Base-by-base conservation (phyloP, 1,140 invertebrate genomes). In the Uloborus diversus region DNA sequence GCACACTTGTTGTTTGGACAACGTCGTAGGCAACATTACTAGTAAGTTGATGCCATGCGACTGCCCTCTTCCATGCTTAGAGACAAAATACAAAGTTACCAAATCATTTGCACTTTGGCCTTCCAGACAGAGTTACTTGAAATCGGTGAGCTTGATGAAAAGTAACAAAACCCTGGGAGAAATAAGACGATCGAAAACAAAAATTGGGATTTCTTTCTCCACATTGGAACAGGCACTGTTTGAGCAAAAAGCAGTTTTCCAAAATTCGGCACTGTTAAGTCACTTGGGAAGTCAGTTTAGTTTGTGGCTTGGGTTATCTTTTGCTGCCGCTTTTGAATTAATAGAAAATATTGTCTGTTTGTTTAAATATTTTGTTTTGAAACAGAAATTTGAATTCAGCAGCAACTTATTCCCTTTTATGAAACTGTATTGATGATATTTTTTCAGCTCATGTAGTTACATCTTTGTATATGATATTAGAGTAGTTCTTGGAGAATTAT, bases 241-340 rank as follows among this genome's bases (percentile, higher is more conserved):
- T 9, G 11, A 13, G 11, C 64, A 79, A 27, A 79, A 32, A 32
- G 37, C 65, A 0, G 61, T 51, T 25, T 75, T 68, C 23, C 61
- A 42, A 17, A 33, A 66, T 42, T 47, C 37, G 0, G 79, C 75
- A 14, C 13, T 81, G 20, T 81, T 33, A 20, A 25, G 42, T 13
- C 49, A 75, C 5, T n/a, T 81, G 4, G 79, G 79, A 32, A 70
- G 79, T 28, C 13, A 59, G 28, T 42, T 75, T 11, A 42, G 79
- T 2, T 33, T 81, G 53, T 81, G 79, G 79, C 28, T 81, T 23
- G 70, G 79, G 0, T 11, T 81, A 3, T 81, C 79, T 7, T 47
- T 75, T 1, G 20, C 75, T 2, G 62, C 79, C 7, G 7, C 62
- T 7, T 57, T 68, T 53, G 78, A 80, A 56, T 64, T 25, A n/a